Evolutionary conservation across 1,140 invertebrate species (phyloP), one percentile per base, ranked within the genome.

Genomic region (Sitobion miscanthi): DNA sequence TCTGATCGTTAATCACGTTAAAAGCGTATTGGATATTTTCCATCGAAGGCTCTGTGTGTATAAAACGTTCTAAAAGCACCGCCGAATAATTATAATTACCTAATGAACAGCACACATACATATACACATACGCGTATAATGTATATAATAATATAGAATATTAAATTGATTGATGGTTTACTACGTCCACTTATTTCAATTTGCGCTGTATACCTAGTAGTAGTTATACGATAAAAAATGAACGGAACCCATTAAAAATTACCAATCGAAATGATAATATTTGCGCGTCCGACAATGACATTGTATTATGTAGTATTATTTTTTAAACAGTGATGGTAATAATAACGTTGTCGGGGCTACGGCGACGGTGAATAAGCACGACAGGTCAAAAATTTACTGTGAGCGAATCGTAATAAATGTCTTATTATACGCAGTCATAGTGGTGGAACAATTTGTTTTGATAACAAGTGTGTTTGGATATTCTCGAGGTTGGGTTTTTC

Each of bases 1-100:
- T 5, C 77, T 42, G 45, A 21, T n/a, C 91, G 91, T 86, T 93
- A 93, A 93, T 93, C 91, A 93, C 38, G 91, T 93, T 93, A 85
- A 93, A 93, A 93, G 91, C 91, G 82, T 54, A 38, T 49, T 30
- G 23, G 82, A 93, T 45, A 42, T 83, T 92, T 52, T 92, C 21
- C 77, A 54, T n/a, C 38, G 21, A 35, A 49, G 23, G 54, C 35
- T 57, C 23, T 42, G 42, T 21, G 62, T 47, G 57, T 47, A 42
- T 35, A 30, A 90, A 90, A 85, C 69, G 62, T 49, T 45, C 91
- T 54, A 54, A 93, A 93, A 93, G 91, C 91, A 25, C 23, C 49
- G 23, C 23, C 9, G 38, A 93, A 82, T 93, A 93, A 85, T 93
- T 86, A 83, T 93, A 85, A 93, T 93, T 93, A 85, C 49, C 91